These are phyloP conservation scores for Lissonota sp. DNA, from an alignment of 2,888 invertebrate genomes.

Conservation along the genomic window DNA sequence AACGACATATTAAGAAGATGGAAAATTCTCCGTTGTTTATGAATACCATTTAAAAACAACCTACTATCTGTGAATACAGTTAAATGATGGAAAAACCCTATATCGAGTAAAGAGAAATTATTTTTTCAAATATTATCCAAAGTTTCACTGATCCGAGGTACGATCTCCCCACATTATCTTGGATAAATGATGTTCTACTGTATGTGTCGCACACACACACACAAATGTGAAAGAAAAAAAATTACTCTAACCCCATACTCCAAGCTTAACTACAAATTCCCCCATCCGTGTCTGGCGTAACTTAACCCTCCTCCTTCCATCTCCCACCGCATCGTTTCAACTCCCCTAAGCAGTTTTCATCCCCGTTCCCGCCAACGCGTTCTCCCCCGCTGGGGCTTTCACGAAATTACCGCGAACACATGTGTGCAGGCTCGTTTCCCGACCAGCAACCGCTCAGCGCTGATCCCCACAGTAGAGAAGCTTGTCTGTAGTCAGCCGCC, in stretches of 20 bases:
- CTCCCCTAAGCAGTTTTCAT: conserved; percentile 18
- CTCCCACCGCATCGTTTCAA: conserved; percentile 2
- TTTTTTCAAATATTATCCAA: background rate
- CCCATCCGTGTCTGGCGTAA: conserved; percentile 45
- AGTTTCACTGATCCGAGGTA: too few species aligned
- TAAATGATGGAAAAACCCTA: too few species aligned
- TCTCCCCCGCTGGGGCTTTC: background rate
- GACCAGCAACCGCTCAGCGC: background rate
- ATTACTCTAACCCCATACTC: background rate
- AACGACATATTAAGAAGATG: too few species aligned
- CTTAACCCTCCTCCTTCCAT: background rate
- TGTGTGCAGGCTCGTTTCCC: conserved; percentile 45
- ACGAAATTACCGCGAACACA: background rate
- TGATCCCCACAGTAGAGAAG: conserved; percentile 46
- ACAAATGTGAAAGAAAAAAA: background rate
- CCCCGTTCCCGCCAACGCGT: background rate
- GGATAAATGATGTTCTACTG: too few species aligned
- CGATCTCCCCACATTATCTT: too few species aligned
- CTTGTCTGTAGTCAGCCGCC: conserved; percentile 55
- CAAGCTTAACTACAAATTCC: conserved; percentile 26
- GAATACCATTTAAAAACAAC: too few species aligned
- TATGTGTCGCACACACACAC: too few species aligned
- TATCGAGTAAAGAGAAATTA: background rate
- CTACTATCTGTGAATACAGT: too few species aligned
- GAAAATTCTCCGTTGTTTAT: too few species aligned